Percentiles rank a stretch among this genome's conserved stretches.
These are phyloP conservation scores for Hippocampus guttulatus DNA, from an alignment of 2,113 vertebrate species.

Conservation along the genomic window DNA sequence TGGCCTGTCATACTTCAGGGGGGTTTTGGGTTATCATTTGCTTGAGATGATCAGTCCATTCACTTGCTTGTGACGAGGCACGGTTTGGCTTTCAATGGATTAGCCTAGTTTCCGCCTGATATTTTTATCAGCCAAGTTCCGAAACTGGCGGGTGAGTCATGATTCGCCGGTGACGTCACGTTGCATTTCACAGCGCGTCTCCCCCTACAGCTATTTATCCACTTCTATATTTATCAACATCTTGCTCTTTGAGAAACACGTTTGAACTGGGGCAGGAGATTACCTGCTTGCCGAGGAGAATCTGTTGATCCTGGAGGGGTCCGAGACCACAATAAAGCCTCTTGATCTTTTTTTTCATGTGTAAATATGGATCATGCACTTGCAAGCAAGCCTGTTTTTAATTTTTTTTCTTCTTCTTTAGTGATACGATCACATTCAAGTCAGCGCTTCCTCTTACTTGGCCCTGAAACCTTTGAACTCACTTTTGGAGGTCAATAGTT, in stretches of 20 bases:
- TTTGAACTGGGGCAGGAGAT: slow-evolving; percentile 27
- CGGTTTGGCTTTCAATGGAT: slow-evolving; percentile 42
- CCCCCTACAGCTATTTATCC: slow-evolving; percentile 53
- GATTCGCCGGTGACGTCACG: slow-evolving; percentile 50
- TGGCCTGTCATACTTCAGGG: slow-evolving; percentile 19
- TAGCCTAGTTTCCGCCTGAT: slow-evolving; percentile 46
- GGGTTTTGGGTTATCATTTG: slow-evolving; percentile 5
- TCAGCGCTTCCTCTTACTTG: slow-evolving; percentile 36
- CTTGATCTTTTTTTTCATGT: slow-evolving; percentile 8
- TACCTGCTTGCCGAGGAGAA: slow-evolving; percentile 32
- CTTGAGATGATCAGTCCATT: slow-evolving; percentile 11
- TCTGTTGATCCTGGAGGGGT: not conserved
- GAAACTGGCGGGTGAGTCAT: slow-evolving; percentile 55
- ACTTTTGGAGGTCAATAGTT: too few species aligned
- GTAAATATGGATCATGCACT: slow-evolving; percentile 33
- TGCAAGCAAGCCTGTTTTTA: slow-evolving; percentile 24
- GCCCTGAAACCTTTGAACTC: slow-evolving; percentile 27
- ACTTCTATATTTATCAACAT: slow-evolving; percentile 56
- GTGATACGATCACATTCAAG: slow-evolving; percentile 50
- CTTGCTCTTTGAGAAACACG: slow-evolving; percentile 37
- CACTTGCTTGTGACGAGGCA: not conserved
- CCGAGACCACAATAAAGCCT: slow-evolving; percentile 16
- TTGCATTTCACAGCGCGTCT: slow-evolving; percentile 30
- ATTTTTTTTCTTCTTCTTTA: slow-evolving; percentile 1
- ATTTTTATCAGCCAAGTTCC: slow-evolving; percentile 40